phyloP scores from a whole-genome alignment of 23 tunicate species.

The Trididemnum nubilum region DNA sequence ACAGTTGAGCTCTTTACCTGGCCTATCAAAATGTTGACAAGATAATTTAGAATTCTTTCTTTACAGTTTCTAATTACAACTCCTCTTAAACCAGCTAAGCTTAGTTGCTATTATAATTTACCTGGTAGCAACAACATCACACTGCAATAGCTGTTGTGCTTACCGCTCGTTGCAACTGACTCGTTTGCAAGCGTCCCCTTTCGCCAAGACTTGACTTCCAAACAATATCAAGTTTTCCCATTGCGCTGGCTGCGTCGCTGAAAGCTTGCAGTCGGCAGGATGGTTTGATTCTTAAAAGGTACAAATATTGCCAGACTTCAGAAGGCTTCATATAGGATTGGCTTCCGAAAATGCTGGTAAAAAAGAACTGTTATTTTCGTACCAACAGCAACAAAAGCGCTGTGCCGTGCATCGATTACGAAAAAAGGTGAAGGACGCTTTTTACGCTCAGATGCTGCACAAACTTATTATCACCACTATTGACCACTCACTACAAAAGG shows the following conservation, averaged over 20 bases:
- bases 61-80: no score
- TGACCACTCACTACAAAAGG: no score
- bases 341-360: slow-evolving; percentile 46
- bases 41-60: no score
- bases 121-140: no score
- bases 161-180: slow-evolving; percentile 89
- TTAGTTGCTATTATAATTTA: no score
- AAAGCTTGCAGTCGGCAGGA: slow-evolving; percentile 29
- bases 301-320: slow-evolving; percentile 82
- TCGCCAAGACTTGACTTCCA: slow-evolving; percentile 95
- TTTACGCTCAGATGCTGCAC: neutral
- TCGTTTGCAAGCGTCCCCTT: slow-evolving; percentile 89
- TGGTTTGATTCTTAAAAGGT: slow-evolving; percentile 60
- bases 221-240: slow-evolving; percentile 89
- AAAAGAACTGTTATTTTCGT: no score
- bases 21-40: no score
- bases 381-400: neutral
- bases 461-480: neutral
- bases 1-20: no score
- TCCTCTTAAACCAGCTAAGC: no score
- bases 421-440: neutral
- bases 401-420: neutral
- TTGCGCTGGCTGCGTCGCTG: slow-evolving; percentile 60
- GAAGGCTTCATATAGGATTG: slow-evolving; percentile 81
- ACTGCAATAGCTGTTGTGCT: no score